Base-by-base conservation (phyloP, 2,888 invertebrate genomes). In the Xylota sylvarum region DNA sequence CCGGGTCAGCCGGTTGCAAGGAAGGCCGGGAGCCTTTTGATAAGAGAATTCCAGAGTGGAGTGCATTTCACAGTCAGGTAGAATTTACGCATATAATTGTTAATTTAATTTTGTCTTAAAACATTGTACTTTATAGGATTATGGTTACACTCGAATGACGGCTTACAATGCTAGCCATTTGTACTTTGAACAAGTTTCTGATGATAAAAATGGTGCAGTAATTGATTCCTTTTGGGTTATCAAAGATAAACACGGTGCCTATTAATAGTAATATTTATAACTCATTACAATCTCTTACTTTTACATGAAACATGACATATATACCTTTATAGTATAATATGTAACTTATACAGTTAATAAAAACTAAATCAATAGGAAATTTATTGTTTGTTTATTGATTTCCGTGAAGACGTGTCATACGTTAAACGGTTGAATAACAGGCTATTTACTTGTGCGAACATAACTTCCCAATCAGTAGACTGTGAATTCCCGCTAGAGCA, bases 61-160 rank as follows among this genome's bases (percentile, higher is more conserved):
- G 97, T 62, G 98, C 98, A 0, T 96, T 96, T 92, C 95, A 97
- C 32, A 97, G 96, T 88, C 93, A 92, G 74, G 91, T 91, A 67
- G 50, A 60, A 73, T 43, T 17, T 32, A 23, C 1, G 6, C 10
- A 23, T 17, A 14, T 0, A 48, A 19, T 14, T 9, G 7, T 35
- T 37, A 12, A 30, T 14, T 9, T 40, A 5, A 19, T 19, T 50
- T 55, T 23, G n/a, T 9, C 4, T 35, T 0, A 32, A 19, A 10
- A 4, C 7, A 2, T 40, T 78, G n/a, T 69, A 19, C 35, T 50
- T 88, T 89, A 43, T 58, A 90, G 80, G 98, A 99, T 93, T 99
- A 98, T 93, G 99, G 99, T 0, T 99, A 98, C 92, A 96, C 97
- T 1, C 94, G 97, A 76, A 93, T 99, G 93, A 94, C 94, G 89